Evolutionary conservation across 2,888 invertebrate species (phyloP), one percentile per base, ranked within the genome.

Genomic region (Emesis russula): DNA sequence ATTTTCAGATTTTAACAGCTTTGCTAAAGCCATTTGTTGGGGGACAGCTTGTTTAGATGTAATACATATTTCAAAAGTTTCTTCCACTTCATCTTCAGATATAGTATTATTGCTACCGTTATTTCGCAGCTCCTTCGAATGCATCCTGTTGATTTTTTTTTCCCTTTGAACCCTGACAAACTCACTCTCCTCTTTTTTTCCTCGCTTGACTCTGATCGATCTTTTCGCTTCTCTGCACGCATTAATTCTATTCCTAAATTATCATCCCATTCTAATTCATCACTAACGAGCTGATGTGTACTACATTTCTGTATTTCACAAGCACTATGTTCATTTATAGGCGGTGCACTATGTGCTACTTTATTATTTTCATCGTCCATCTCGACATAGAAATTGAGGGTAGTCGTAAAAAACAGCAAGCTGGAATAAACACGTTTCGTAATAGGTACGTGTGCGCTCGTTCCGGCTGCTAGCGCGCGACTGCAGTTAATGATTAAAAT

Each of bases 201-300:
- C 31, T 68, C 68, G 15, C 68, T 68, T 13, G 68, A 68, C 13
- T 33, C 31, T 3, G 66, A 68, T 15, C 66, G 66, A 68, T 33
- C 66, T 33, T 68, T 68, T 68, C 66, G 31, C 66, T 68, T 68
- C 15, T 68, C 66, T 68, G 66, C 31, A 33, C 66, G 66, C 13
- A 5, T 4, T 11, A 33, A 13, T 33, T 68, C 68, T 3, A 33
- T 33, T 33, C 31, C 31, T 33, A 68, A 2, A 33, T 13, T 13
- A 4, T 68, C 25, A 63, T 63, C 63, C 63, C 63, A 63, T 63
- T 63, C 63, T 25, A 63, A 25, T 11, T 63, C 63, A 1, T 63
- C 63, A 31, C 25, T 63, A 11, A n/a, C 25, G 3, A 25, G 63
- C 25, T 63, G 25, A 11, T 63, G 63, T 58, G 18, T 25, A 25